Base-by-base conservation (phyloP, 2,888 invertebrate genomes). In the Tetragonula carbonaria region DNA sequence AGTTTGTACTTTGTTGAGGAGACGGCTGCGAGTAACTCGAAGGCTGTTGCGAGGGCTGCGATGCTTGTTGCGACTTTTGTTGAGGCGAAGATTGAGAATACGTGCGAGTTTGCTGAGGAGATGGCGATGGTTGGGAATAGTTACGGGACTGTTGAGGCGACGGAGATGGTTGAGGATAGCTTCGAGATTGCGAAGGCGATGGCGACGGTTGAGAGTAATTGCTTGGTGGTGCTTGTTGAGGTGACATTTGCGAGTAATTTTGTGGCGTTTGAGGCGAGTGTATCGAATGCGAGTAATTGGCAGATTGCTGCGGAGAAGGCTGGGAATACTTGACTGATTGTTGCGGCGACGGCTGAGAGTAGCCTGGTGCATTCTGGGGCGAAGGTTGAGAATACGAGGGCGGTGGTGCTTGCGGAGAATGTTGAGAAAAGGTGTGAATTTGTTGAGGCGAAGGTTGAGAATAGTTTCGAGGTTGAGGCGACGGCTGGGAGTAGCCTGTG, bases 381-480 rank as follows among this genome's bases (percentile, higher is more conserved):
- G 92, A 91, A 1, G 87, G 67, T 53, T 91, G 94, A 11, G 93
- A 93, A 70, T 95, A 95, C 86, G 95, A 95, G 21, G 96, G 95
- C 71, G 92, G 91, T 8, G 93, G 87, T 6, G 93, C 87, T 75
- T 93, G 93, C 0, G 94, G 93, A 5, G 94, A 94, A 16, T 82
- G 90, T 33, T 86, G 89, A 0, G 92, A 84, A 23, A 94, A 92
- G 21, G 86, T 84, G 83, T 71, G 93, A 16, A 92, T 88, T 76
- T 91, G 91, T 57, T 92, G 92, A 0, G 92, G 92, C 45, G 93
- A 93, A 4, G 88, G 82, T n/a, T 92, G 91, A 0, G 94, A 93
- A 21, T 93, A 93, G 82, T 91, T 92, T 23, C 92, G 91, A 21
- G 93, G 91, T 81, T 94, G 95, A 4, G 91, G 90, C 1, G 90